Base-by-base conservation (phyloP, 2,113 vertebrate genomes). In the Anoplopoma fimbria region DNA sequence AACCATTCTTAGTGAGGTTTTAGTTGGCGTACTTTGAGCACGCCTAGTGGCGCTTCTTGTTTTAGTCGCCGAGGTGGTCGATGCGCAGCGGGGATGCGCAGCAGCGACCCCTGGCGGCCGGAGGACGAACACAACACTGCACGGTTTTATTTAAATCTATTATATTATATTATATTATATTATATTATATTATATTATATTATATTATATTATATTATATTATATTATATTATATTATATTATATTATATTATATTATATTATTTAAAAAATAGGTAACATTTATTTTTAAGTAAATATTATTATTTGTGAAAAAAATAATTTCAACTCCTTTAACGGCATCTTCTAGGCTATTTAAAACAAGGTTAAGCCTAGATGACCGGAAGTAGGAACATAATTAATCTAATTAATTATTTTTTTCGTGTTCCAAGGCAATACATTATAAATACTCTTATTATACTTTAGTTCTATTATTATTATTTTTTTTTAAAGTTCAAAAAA, bases 21-120 rank as follows among this genome's bases (percentile, higher is more conserved):
- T 78, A 87, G 89, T 89, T 87, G 81, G 75, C 79, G 87, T 89
- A 92, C 91, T 90, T 88, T 61, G 87, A 93, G 94, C 95, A 95
- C 94, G 92, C 94, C 93, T 93, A 73, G 77, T 33, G 40, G 34
- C 42, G 29, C 63, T 68, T 88, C 86, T 81, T 86, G 23, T 60
- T 33, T 67, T 12, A 58, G 57, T 38, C 36, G 55, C n/a, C 6
- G 15, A 14, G 14, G 65, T 0, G 13, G 60, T 9, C 0, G 27
- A 40, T 1, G 2, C 2, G 34, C 15, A 4, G 34, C 21, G 8
- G 0, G 1, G 0, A 17, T 0, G 6, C 0, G 17, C 40, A 12
- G 2, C 42, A 77, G 63, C 85, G 82, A 75, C 84, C 19, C 53
- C 87, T 67, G 5, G 0, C 25, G 53, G 25, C 53, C 53, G 53